Evolutionary conservation across 2,797 vertebrate species (phyloP).

Genomic region (Rhadinocentrus ornatus): DNA sequence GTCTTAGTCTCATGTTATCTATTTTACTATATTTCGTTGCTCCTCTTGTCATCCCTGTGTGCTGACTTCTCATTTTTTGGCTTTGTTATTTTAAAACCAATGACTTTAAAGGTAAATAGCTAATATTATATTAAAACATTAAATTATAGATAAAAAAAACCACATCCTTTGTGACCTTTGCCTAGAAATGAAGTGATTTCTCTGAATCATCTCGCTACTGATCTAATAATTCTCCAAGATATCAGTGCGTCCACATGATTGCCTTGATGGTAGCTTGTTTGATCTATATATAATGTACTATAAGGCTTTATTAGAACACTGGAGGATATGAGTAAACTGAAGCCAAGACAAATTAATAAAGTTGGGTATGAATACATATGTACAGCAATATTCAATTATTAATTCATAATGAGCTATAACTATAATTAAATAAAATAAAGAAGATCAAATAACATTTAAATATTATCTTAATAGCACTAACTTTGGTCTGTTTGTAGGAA

Average conservation of each 20-base stretch:
- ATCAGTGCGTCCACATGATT: not conserved
- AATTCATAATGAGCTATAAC: not conserved
- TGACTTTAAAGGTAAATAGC: no score
- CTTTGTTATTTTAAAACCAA: not conserved
- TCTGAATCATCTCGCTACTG: not conserved
- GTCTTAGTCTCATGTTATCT: not conserved
- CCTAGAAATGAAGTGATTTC: not conserved
- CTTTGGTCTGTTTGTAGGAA: not conserved
- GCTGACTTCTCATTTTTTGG: not conserved
- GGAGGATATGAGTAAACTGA: no score
- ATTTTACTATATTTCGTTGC: not conserved
- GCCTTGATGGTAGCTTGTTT: not conserved
- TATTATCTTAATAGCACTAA: not conserved
- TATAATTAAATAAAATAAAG: not conserved
- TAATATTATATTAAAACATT: not conserved
- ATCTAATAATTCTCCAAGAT: not conserved
- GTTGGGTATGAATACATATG: no score
- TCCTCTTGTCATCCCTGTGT: not conserved
- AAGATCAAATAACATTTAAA: not conserved
- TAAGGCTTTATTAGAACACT: not conserved
- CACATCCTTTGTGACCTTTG: not conserved
- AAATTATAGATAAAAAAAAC: not conserved
- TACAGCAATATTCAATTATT: not conserved
- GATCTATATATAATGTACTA: not conserved
- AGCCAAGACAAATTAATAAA: no score